Conservation (phyloP, 2,888 invertebrate species). For the Microchrysa polita region DNA sequence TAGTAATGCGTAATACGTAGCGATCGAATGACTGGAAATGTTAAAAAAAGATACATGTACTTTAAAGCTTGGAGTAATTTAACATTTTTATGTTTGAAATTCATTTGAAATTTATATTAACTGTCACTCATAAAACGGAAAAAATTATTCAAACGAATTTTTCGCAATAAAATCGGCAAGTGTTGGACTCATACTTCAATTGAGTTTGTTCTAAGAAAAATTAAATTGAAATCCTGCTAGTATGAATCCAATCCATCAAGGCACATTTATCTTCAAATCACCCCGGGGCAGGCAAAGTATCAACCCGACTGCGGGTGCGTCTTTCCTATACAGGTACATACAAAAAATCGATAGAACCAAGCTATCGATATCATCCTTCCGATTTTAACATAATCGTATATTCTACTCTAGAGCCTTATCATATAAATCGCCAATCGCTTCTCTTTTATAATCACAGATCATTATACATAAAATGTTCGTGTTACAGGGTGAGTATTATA, state of each 20-base stretch:
- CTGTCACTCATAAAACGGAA: no score
- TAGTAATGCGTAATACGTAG: background rate
- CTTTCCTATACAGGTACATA: conserved; percentile 21
- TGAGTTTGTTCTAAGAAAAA: no score
- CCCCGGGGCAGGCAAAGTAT: no score
- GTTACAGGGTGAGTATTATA: background rate
- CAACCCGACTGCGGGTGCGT: background rate
- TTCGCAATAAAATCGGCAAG: no score
- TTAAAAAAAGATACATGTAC: background rate
- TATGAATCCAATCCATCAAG: no score
- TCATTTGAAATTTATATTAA: no score
- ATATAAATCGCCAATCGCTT: conserved; percentile 5
- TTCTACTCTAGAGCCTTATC: conserved; percentile 16
- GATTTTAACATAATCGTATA: background rate
- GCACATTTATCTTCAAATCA: no score
- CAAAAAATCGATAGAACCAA: background rate
- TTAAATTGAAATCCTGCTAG: no score
- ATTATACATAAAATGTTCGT: conserved; percentile 19
- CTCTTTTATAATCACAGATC: conserved; percentile 33
- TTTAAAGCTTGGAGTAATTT: no score
- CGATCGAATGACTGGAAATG: background rate
- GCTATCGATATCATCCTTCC: background rate
- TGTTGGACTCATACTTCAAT: no score
- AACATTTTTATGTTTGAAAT: no score
- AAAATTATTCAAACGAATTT: no score